These are phyloP conservation scores for Hirtodrosophila trivittata DNA, from an alignment of 2,888 invertebrate genomes.

Conservation along the genomic window DNA sequence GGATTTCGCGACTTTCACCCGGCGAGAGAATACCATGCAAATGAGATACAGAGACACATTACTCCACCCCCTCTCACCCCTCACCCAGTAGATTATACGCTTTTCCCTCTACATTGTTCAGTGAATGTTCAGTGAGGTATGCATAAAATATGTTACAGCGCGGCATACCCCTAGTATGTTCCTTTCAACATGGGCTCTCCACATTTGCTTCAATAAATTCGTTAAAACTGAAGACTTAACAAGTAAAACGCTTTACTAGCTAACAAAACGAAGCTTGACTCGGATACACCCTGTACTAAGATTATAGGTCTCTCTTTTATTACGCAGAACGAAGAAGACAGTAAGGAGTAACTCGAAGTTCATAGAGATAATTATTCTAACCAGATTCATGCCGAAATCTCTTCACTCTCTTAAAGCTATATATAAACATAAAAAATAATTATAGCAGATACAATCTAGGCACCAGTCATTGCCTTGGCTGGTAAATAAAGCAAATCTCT, in stretches of 20 bases:
- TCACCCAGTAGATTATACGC: conserved; percentile 2
- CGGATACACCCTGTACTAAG: neutral
- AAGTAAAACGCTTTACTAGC: neutral
- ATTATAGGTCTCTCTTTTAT: too few relatives aligned
- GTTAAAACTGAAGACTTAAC: conserved; percentile 6
- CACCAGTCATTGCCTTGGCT: too few relatives aligned
- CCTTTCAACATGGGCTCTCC: neutral
- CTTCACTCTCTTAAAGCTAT: too few relatives aligned
- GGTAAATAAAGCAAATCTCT: neutral
- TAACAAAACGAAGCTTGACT: neutral
- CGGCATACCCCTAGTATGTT: neutral
- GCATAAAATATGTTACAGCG: conserved; percentile 27
- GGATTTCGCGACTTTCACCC: conserved; percentile 12
- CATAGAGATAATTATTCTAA: too few relatives aligned
- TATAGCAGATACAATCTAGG: too few relatives aligned
- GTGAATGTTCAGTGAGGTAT: conserved; percentile 20
- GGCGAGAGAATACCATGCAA: conserved; percentile 20
- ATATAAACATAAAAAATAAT: too few relatives aligned
- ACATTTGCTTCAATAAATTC: conserved; percentile 13
- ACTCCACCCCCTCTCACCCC: neutral
- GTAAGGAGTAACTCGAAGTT: too few relatives aligned
- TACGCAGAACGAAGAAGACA: too few relatives aligned
- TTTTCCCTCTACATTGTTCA: conserved; percentile 14
- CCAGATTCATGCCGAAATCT: too few relatives aligned
- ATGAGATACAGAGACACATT: conserved; percentile 18